Conservation (phyloP, 2,797 vertebrate species). For the Nyctalus aviator region DNA sequence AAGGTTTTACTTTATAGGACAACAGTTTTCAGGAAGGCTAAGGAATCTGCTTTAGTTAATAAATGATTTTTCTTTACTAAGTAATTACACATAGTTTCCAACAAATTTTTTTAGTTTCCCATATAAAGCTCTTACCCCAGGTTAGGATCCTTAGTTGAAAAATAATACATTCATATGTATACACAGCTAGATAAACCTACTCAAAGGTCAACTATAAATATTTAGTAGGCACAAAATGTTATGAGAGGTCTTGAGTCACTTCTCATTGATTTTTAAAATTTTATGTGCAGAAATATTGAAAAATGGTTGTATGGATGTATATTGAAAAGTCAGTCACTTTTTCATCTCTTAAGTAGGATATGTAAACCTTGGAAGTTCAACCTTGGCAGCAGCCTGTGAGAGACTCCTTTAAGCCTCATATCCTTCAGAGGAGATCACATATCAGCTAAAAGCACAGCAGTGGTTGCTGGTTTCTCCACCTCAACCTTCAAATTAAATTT, state of each 20-base stretch:
- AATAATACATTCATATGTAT: not conserved
- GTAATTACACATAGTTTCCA: constrained; percentile 5
- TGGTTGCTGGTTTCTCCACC: constrained; percentile 25
- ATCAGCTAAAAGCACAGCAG: constrained; percentile 23
- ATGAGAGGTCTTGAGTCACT: constrained; percentile 1
- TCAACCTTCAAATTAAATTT: constrained; percentile 47
- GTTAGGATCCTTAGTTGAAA: constrained; percentile 20
- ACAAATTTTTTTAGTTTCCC: not conserved
- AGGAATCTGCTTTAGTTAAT: constrained; percentile 10
- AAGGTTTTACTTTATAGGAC: constrained; percentile 33
- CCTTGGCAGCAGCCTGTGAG: not conserved
- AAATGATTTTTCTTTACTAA: constrained; percentile 56
- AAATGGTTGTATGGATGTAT: not conserved
- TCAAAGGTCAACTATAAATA: not conserved
- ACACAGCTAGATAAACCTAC: not conserved
- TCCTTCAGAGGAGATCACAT: constrained; percentile 3
- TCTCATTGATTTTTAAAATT: constrained; percentile 32
- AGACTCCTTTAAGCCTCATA: constrained; percentile 21
- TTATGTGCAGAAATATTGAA: constrained; percentile 6
- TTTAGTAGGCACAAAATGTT: not conserved
- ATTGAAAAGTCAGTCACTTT: not conserved
- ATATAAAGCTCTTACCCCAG: constrained; percentile 8
- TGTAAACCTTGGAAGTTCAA: constrained; percentile 1
- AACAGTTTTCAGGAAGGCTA: constrained; percentile 28
- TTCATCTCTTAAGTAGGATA: constrained; percentile 29